Conservation (phyloP, 2,888 invertebrate species). For the Lepidochitona cinerea region DNA sequence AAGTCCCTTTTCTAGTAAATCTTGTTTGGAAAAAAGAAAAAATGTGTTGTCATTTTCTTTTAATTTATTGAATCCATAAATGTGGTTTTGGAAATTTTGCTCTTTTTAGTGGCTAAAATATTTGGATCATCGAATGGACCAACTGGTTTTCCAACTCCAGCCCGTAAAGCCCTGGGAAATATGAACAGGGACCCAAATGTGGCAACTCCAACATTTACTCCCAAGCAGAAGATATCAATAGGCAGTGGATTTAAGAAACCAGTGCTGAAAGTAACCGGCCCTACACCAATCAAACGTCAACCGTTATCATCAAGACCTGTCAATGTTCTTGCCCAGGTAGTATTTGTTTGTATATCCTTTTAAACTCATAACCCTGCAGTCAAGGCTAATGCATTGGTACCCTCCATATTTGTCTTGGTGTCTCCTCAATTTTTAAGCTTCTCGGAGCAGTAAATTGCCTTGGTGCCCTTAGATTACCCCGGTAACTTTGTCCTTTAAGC, state of each 20-base stretch:
- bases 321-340: too few species aligned
- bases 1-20: too few species aligned
- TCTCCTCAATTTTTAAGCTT: too few species aligned
- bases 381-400: too few species aligned
- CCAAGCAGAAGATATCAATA: not conserved
- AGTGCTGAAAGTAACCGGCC: not conserved
- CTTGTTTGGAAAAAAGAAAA: not conserved
- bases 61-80: not conserved
- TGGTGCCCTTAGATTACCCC: too few species aligned
- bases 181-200: not conserved
- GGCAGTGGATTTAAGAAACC: not conserved
- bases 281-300: not conserved
- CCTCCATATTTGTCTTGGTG: too few species aligned
- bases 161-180: not conserved
- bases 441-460: too few species aligned
- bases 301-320: not conserved
- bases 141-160: not conserved
- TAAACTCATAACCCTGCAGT: too few species aligned
- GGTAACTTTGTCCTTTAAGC: too few species aligned
- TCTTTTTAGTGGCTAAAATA: not conserved
- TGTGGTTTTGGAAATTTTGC: not conserved
- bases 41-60: not conserved
- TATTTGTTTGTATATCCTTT: too few species aligned
- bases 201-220: not conserved
- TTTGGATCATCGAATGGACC: not conserved